These are phyloP conservation scores for Columba janthina DNA, from an alignment of 2,113 vertebrate genomes.

Conservation along the genomic window DNA sequence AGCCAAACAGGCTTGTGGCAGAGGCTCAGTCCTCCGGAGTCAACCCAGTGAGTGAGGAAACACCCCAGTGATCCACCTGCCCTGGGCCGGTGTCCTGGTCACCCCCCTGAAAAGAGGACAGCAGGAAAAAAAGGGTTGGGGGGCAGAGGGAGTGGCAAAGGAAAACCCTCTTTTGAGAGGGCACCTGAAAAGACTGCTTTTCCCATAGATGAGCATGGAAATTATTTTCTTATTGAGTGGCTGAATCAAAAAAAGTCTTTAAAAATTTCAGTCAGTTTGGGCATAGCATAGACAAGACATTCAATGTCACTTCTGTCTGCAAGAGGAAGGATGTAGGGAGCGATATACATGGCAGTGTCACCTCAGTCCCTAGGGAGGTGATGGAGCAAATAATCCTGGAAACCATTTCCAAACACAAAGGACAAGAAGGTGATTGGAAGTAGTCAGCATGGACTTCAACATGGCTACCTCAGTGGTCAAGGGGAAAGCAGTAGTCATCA, in stretches of 20 bases:
- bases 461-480: background rate
- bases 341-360: background rate
- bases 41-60: background rate
- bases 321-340: background rate
- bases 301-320: background rate
- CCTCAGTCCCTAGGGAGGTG: background rate
- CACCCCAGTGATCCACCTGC: background rate
- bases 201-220: background rate
- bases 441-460: too few relatives aligned
- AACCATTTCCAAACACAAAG: too few relatives aligned
- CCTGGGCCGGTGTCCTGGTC: background rate
- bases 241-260: background rate
- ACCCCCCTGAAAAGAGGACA: background rate
- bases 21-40: background rate
- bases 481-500: background rate
- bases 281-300: background rate
- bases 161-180: background rate
- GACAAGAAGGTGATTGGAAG: too few relatives aligned
- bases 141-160: background rate
- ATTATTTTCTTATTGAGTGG: background rate
- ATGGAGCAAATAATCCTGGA: too few relatives aligned
- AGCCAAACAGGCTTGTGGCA: background rate
- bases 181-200: background rate
- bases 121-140: background rate
- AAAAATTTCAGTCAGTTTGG: background rate